Percentiles rank a stretch among this genome's conserved stretches.
Conservation (phyloP, 1,140 invertebrate species). For the Latrodectus geometricus region DNA sequence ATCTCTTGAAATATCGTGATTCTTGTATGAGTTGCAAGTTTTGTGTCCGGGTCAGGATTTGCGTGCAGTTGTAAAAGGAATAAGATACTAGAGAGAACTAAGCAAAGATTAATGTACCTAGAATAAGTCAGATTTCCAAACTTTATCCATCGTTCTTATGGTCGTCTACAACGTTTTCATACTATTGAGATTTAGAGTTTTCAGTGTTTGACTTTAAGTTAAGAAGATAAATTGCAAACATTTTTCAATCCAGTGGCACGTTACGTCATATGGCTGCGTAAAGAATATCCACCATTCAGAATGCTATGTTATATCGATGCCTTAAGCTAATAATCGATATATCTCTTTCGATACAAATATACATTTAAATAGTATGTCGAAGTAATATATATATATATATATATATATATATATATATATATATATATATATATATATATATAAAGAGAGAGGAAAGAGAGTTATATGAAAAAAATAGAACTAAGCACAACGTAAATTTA, state of each 20-base stretch:
- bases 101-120: slow-evolving; percentile 48
- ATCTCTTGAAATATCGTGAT: slow-evolving; percentile 46
- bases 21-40: slow-evolving; percentile 10
- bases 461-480: too few species aligned
- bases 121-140: slow-evolving; percentile 53
- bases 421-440: too few species aligned
- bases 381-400: too few species aligned
- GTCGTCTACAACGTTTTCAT: not conserved
- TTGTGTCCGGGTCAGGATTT: slow-evolving; percentile 24
- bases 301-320: too few species aligned
- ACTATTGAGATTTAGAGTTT: not conserved
- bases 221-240: slow-evolving; percentile 13
- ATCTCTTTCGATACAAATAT: too few species aligned
- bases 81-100: slow-evolving; percentile 32
- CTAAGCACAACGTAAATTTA: too few species aligned
- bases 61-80: slow-evolving; percentile 43
- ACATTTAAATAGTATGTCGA: too few species aligned
- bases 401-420: too few species aligned
- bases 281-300: not conserved
- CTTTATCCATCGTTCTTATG: slow-evolving; percentile 54
- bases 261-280: not conserved
- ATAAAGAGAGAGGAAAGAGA: too few species aligned
- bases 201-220: not conserved
- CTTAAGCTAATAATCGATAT: too few species aligned
- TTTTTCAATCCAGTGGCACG: not conserved